These are phyloP conservation scores for Apodemia zela DNA, from an alignment of 2,888 invertebrate species.

Conservation along the genomic window DNA sequence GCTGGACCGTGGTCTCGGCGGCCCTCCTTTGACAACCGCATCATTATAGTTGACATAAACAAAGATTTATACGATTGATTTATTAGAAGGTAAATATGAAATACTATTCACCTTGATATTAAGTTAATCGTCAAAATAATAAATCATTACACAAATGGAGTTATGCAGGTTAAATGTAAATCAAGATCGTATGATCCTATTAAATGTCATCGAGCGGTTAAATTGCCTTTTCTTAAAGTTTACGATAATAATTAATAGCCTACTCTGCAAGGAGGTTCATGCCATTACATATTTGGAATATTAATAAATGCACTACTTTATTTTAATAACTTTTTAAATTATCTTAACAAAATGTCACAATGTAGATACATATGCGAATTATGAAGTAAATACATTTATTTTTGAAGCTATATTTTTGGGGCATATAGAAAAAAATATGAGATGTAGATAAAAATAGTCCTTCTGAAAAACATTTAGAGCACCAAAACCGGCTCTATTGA, in stretches of 20 bases:
- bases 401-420: too few relatives aligned
- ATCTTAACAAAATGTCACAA: too few relatives aligned
- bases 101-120: slow-evolving; percentile 41
- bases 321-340: too few relatives aligned
- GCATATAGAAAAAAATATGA: too few relatives aligned
- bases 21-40: slow-evolving; percentile 70
- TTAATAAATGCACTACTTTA: not conserved
- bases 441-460: too few relatives aligned
- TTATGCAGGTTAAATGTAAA: slow-evolving; percentile 26
- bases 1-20: slow-evolving; percentile 70
- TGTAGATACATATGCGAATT: too few relatives aligned
- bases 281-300: not conserved
- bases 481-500: too few relatives aligned
- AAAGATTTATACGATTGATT: slow-evolving; percentile 72
- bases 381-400: too few relatives aligned
- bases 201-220: slow-evolving; percentile 25
- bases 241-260: slow-evolving; percentile 14
- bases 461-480: too few relatives aligned
- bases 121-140: slow-evolving; percentile 31
- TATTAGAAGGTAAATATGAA: slow-evolving; percentile 62
- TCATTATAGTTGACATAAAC: slow-evolving; percentile 76
- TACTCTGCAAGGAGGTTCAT: not conserved
- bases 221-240: slow-evolving; percentile 22
- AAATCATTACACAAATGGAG: slow-evolving; percentile 31
- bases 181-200: slow-evolving; percentile 25